Conservation (phyloP, 1,140 invertebrate genomes). For the Drosophila punjabiensis region DNA sequence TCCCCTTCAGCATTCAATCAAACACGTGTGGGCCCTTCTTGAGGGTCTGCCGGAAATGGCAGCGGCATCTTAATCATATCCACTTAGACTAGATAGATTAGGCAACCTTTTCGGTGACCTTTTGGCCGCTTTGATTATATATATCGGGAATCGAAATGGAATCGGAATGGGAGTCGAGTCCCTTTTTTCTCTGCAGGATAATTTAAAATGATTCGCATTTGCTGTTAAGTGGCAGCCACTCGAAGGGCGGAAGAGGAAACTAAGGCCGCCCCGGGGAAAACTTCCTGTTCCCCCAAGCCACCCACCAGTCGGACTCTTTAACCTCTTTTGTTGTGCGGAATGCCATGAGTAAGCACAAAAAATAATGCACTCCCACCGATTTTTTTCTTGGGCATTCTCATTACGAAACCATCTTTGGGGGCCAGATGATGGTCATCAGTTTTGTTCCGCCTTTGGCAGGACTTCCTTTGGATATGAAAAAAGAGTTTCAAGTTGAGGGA, state of each 20-base stretch:
- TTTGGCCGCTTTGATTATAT: conserved; percentile 60
- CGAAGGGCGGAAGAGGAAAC: conserved; percentile 35
- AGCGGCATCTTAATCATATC: conserved; percentile 45
- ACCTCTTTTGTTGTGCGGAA: conserved; percentile 3
- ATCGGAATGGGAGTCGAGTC: conserved; percentile 37
- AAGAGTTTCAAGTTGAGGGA: not conserved
- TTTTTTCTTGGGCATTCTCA: conserved; percentile 52
- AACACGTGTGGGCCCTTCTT: not conserved
- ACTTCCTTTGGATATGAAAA: not conserved
- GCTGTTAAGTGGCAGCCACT: conserved; percentile 72
- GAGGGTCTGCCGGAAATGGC: conserved; percentile 17
- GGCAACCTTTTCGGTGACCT: conserved; percentile 44
- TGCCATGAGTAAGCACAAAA: conserved; percentile 55
- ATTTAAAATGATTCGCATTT: conserved; percentile 82
- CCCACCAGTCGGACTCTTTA: not conserved
- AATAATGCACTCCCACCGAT: conserved; percentile 38
- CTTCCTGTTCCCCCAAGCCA: conserved; percentile 18
- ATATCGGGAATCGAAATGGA: conserved; percentile 27
- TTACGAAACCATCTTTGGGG: conserved; percentile 46
- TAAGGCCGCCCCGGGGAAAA: conserved; percentile 17
- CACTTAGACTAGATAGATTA: conserved; percentile 49
- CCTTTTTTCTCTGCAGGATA: conserved; percentile 32
- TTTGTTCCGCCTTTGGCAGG: conserved; percentile 3
- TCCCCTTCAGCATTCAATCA: not conserved
- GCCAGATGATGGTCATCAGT: conserved; percentile 54